Evolutionary conservation across 2,888 invertebrate species (phyloP).

Genomic region (Ctenicera cuprea): DNA sequence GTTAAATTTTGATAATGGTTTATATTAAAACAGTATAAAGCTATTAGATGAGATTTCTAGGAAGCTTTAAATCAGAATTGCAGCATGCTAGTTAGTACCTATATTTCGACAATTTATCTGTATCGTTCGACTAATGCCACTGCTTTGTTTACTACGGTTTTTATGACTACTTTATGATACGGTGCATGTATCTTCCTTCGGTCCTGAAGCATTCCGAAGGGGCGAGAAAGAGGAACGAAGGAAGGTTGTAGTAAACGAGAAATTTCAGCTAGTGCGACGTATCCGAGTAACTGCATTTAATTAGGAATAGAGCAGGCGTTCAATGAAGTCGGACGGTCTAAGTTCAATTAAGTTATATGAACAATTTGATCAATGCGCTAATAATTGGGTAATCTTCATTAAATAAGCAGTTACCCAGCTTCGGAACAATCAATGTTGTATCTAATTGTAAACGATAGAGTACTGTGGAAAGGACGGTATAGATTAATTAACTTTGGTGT

Average conservation of each 20-base stretch:
- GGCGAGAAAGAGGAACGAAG: not conserved
- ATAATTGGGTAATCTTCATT: constrained; percentile 63
- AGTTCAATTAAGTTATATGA: constrained; percentile 50
- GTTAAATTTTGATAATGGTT: too few species aligned
- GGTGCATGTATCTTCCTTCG: too few species aligned
- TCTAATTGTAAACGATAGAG: constrained; percentile 59
- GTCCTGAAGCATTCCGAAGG: not conserved
- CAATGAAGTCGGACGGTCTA: constrained; percentile 32
- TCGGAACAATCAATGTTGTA: constrained; percentile 62
- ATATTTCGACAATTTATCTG: too few species aligned
- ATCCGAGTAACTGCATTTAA: constrained; percentile 27
- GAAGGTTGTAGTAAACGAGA: not conserved
- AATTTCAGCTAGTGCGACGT: not conserved
- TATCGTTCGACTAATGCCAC: too few species aligned
- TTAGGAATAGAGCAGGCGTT: constrained; percentile 10
- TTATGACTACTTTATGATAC: too few species aligned
- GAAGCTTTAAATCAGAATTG: too few species aligned
- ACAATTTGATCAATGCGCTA: constrained; percentile 61
- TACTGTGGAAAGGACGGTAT: constrained; percentile 30
- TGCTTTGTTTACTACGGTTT: too few species aligned
- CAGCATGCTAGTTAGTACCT: too few species aligned
- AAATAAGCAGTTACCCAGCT: constrained; percentile 61
- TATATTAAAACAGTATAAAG: too few species aligned
- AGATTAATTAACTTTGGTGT: constrained; percentile 44
- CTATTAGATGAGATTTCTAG: too few species aligned